Base-by-base conservation (phyloP, 2,113 vertebrate species). In the Taxidea taxus region DNA sequence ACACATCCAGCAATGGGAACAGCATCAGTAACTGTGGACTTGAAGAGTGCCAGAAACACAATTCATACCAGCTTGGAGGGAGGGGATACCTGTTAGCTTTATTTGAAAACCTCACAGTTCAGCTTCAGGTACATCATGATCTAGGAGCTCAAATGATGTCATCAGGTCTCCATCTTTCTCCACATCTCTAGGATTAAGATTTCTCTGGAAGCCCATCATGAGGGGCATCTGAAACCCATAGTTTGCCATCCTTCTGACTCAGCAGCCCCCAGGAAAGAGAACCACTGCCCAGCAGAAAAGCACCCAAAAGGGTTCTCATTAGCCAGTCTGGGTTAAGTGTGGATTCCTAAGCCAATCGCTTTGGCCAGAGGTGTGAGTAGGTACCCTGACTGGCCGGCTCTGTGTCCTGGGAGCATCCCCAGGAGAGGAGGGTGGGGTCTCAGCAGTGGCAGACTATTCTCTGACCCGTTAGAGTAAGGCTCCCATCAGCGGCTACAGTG, bases 401-500 rank as follows among this genome's bases (percentile, higher is more conserved):
- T 25, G 58, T n/a, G 58, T 49, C 66, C 27, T 3, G 34, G 27
- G 3, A 47, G 47, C 42, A 16, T 78, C 60, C 49, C 49, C 6
- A 54, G 42, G 82, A 42, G 29, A 31, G 62, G 77, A 31, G 37
- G 14, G 37, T 1, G 5, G 20, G 37, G 12, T 39, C 27, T 90
- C 60, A 34, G 49, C 66, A 39, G 23, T 6, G 16, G 34, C 11
- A 29, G 13, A 25, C 13, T 13, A 23, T 10, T 27, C 3, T 42
- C 62, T 68, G 27, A 4, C 0, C 2, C 10, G 25, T 11, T 37
- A 7, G 42, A n/a, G 20, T 16, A 37, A 42, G 14, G 8, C 56
- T 42, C 15, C 58, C 18, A 0, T 3, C 10, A 11, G 7, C 34
- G 27, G 68, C 7, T 9, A 34, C 18, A 44, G 8, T 13, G 5